Evolutionary conservation across 2,888 invertebrate species (phyloP), one percentile per base, ranked within the genome.

Genomic region (Xylocampa areola): DNA sequence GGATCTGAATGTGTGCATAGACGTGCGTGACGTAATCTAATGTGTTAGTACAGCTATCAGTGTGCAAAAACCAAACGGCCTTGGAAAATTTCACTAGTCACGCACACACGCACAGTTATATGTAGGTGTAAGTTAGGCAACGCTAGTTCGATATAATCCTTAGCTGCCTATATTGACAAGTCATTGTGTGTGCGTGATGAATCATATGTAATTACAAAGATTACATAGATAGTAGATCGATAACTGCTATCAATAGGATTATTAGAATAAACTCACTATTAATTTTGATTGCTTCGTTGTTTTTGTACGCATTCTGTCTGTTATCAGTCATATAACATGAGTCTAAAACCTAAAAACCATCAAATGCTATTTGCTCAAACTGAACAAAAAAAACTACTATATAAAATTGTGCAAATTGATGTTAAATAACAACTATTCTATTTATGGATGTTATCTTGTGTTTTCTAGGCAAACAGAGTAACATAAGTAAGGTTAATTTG

Each of bases 81-180:
- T 80, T 81, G 78, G 45, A 54, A 36, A 72, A 68, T 73, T 78
- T 76, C 73, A 64, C 71, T 59, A 49, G 35, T 19, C 45, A 66
- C 65, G 49, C 67, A 68, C 72, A 57, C 71, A 52, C 19, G 23
- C 44, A 19, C 14, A 33, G 4, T 29, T 39, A 25, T 33, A 14
- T 55, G 64, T 55, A 35, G 63, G 64, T 48, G 64, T 48, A 13
- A 23, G 55, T 63, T 14, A 27, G 17, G 70, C 45, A 69, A 69
- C 40, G 27, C 30, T 10, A 40, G 49, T 41, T 44, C 33, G 29
- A 68, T 64, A 40, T 47, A 68, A 64, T 55, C 49, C 61, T 60
- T 33, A 32, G 19, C 32, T 60, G 17, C 40, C 41, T 39, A 19
- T 33, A 33, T 17, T 17, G 17, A 33, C 14, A 48, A 11, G 10